Evolutionary conservation across 2,888 invertebrate species (phyloP), one percentile per base, ranked within the genome.

Genomic region (Pyrochroa serraticornis): DNA sequence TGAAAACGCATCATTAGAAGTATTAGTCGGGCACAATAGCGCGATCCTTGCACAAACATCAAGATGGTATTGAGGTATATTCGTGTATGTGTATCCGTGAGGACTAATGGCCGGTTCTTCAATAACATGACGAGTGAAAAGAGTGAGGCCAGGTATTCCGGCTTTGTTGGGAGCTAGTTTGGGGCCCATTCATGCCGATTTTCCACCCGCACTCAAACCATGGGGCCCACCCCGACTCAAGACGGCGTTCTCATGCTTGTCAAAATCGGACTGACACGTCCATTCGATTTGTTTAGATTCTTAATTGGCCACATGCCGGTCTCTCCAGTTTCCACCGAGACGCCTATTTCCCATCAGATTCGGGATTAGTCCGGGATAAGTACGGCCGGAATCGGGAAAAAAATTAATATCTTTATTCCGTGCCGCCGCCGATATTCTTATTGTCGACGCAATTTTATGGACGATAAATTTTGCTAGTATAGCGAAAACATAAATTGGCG

Each of bases 261-360:
- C 60, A 58, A 49, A 56, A 55, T 41, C 30, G 9, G 31, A 52
- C 56, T 56, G 60, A 60, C 52, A 60, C 53, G 37, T 37, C 50
- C 43, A 50, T 59, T 50, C 38, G 34, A 43, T 53, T 52, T 54
- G 35, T 54, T 58, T 41, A 48, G 43, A 46, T 54, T 43, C 45
- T 58, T 58, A 58, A 58, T 58, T 58, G 58, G 58, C 58, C 44
- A 37, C 58, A 58, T 58, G 58, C 53, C 42, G 58, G 41, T 45
- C 32, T 38, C 32, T 43, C 43, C 22, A 48, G 6, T 34, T 8
- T 39, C 48, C 48, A 48, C 38, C 48, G 48, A 48, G 22, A 22
- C 22, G 3, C 22, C 22, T 3, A 22, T 22, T 22, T 22, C 22
- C 22, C 22, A 22, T 22, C 22, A 22, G 22, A 22, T 22, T 22